Conservation (phyloP, 2,797 vertebrate species). For the Cichlasoma orientale region DNA sequence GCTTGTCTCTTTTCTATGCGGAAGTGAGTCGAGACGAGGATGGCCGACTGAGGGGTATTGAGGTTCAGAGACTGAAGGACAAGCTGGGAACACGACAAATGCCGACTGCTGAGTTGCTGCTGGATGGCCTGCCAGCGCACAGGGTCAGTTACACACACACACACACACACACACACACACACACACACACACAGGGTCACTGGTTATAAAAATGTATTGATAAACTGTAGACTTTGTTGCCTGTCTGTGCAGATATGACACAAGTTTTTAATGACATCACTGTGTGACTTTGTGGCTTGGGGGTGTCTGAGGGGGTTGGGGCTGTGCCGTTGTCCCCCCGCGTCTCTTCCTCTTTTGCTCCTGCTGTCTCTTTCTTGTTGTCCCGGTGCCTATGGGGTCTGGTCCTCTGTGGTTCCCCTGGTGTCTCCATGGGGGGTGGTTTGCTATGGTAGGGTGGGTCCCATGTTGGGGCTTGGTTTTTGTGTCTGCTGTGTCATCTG, state of each 20-base stretch:
- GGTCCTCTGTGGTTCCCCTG: no score
- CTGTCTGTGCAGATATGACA: background rate
- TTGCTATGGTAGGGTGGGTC: no score
- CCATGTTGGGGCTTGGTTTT: no score
- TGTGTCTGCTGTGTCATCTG: no score
- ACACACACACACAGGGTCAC: background rate
- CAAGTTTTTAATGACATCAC: background rate
- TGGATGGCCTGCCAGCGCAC: slow-evolving; percentile 83
- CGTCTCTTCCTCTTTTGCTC: no score
- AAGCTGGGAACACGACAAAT: slow-evolving; percentile 89
- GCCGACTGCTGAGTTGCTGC: slow-evolving; percentile 88
- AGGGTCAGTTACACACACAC: slow-evolving; percentile 68
- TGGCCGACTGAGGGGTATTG: slow-evolving; percentile 82
- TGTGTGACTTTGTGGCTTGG: no score
- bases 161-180: no score
- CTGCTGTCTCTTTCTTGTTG: no score
- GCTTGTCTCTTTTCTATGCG: slow-evolving; percentile 88
- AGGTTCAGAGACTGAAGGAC: slow-evolving; percentile 88
- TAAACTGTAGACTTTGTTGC: background rate
- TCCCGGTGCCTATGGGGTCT: no score
- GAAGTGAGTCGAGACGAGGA: slow-evolving; percentile 77
- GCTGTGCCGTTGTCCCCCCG: no score
- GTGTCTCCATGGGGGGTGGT: no score
- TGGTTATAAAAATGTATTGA: background rate
- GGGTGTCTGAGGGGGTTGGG: no score